phyloP scores from a whole-genome alignment of 2,888 invertebrate genomes.

The Brachycybe producta region DNA sequence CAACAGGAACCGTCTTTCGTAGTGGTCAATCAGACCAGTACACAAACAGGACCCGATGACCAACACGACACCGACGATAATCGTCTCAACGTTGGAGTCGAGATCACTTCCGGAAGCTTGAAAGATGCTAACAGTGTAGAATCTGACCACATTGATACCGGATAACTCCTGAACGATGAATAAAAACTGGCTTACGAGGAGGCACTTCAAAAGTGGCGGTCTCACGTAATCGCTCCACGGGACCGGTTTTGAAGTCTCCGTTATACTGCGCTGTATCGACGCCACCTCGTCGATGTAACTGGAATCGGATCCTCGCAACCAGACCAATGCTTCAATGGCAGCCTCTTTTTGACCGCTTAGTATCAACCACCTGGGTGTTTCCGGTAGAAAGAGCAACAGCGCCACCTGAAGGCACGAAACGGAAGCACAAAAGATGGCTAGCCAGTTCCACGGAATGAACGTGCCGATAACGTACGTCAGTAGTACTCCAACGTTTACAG shows the following conservation, averaged over 20 bases:
- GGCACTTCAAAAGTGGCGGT: conserved; percentile 56
- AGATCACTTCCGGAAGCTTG: conserved; percentile 48
- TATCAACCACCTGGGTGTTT: conserved; percentile 57
- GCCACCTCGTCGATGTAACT: conserved; percentile 61
- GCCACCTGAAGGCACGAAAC: conserved; percentile 65
- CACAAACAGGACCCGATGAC: conserved; percentile 60
- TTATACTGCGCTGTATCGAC: background rate
- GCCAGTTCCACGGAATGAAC: conserved; percentile 60
- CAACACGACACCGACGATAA: conserved; percentile 72
- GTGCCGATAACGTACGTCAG: conserved; percentile 60
- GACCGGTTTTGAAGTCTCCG: background rate
- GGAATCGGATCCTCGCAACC: conserved; percentile 64
- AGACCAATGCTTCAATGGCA: conserved; percentile 62
- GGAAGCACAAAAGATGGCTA: conserved; percentile 64
- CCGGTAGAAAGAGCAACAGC: conserved; percentile 70
- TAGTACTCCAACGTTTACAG: conserved; percentile 70
- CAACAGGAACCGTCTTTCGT: conserved; percentile 64
- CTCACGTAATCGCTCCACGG: conserved; percentile 43
- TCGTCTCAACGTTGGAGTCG: conserved; percentile 48
- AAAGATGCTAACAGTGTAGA: conserved; percentile 65
- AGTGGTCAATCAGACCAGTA: conserved; percentile 61
- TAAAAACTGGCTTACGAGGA: conserved; percentile 67
- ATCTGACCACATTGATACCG: conserved; percentile 70
- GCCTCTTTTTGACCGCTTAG: conserved; percentile 44
- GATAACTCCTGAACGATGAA: conserved; percentile 92